phyloP scores from a whole-genome alignment of 2,113 vertebrate species.

The Sprattus sprattus region DNA sequence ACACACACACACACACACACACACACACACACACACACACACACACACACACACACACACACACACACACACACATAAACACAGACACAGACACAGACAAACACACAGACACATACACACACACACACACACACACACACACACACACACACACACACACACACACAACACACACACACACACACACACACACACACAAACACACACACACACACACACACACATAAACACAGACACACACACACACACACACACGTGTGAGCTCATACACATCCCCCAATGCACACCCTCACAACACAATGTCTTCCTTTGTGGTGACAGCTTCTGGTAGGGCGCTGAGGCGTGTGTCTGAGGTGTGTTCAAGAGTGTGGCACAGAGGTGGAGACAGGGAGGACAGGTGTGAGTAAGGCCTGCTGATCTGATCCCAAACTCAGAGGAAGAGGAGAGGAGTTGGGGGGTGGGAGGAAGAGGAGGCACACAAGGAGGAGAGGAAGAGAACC shows the following conservation, averaged over 20 bases:
- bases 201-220: not conserved
- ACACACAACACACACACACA: too few species aligned
- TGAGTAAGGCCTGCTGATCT: not conserved
- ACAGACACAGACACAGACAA: too few species aligned
- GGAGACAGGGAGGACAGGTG: not conserved
- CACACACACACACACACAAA: not conserved
- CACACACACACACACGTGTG: not conserved
- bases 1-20: too few species aligned
- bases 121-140: not conserved
- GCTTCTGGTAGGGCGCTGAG: not conserved
- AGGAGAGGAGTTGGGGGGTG: not conserved
- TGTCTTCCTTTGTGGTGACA: not conserved
- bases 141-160: not conserved
- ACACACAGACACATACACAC: too few species aligned
- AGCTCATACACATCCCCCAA: not conserved
- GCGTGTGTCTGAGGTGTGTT: slow-evolving; percentile 1
- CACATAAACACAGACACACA: too few species aligned
- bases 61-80: too few species aligned
- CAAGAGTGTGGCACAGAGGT: not conserved
- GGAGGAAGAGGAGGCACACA: too few species aligned
- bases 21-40: too few species aligned
- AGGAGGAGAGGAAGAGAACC: not conserved
- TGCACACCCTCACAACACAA: not conserved
- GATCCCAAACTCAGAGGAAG: not conserved
- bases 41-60: too few species aligned